phyloP scores from a whole-genome alignment of 2,888 invertebrate genomes.

The Dryococelus australis region DNA sequence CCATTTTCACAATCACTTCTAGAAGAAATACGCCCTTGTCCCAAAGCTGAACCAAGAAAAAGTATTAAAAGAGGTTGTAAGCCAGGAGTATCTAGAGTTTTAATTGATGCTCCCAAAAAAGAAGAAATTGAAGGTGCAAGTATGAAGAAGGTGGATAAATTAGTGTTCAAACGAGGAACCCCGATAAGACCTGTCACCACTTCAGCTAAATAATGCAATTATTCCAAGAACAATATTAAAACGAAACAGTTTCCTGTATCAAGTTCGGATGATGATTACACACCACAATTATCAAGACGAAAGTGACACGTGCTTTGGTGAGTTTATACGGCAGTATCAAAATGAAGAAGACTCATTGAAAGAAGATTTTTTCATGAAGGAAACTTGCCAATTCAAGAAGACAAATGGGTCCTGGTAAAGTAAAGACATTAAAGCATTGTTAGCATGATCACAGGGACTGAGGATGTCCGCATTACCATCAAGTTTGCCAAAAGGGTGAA shows the following conservation, averaged over 20 bases:
- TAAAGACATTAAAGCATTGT: conserved; percentile 20
- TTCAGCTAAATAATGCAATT: background rate
- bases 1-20: background rate
- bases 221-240: background rate
- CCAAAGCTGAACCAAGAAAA: conserved; percentile 19
- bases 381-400: background rate
- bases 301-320: background rate
- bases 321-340: background rate
- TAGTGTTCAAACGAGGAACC: background rate
- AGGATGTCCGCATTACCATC: background rate
- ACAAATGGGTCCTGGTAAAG: conserved; percentile 11
- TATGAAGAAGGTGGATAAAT: background rate
- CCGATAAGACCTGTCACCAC: background rate
- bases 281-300: background rate
- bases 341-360: background rate
- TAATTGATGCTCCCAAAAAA: background rate
- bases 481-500: conserved; percentile 2
- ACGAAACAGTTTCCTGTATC: background rate
- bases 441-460: background rate
- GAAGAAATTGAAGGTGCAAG: background rate
- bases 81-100: background rate
- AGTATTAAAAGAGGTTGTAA: background rate
- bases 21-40: background rate
- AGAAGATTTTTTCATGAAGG: no score
- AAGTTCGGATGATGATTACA: background rate